Evolutionary conservation across 2,797 vertebrate genomes (phyloP), one percentile per base, ranked within the genome.

Genomic region (Melanotaenia boesemani): DNA sequence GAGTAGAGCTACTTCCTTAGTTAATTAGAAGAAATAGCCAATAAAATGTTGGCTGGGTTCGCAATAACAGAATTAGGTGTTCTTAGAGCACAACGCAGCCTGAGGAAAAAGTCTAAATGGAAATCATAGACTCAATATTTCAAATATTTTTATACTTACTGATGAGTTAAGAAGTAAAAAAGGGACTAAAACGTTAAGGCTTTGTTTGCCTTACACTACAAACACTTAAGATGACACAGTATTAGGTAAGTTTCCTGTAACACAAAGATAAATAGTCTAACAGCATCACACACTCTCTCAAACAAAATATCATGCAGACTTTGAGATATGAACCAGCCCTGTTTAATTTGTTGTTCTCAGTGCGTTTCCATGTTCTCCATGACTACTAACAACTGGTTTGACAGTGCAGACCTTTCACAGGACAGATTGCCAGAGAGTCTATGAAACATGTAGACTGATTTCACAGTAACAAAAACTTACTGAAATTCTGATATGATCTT

Each of bases 351-450:
- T 7, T 56, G 24, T 22, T 44, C 52, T 32, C 5, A 9, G 32
- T 16, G 44, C 16, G 26, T 56, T 56, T 56, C 28, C 54, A 7
- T 16, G 26, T 56, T 28, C 13, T 58, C 56, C 32, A 20, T 58
- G 56, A 58, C 56, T 10, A 59, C n/a, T 26, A 12, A 4, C 32
- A 10, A 39, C 22, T 36, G 37, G 32, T 48, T 64, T 72, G 61
- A 72, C 70, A 28, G 30, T 3, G 39, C 63, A 64, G 62, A 64
- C 41, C 61, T 58, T 72, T 48, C 16, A 56, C 12, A 48, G 1
- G 34, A 65, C 50, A 46, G 44, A 65, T 65, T 30, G 26, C 26
- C 20, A 4, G 32, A 37, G 46, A 34, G 30, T 54, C 12, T 12
- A 15, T 26, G 5, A 48, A 32, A n/a, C 28, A 34, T n/a, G 16